Conservation (phyloP, 2,888 invertebrate genomes). For the Cheilosia pagana region DNA sequence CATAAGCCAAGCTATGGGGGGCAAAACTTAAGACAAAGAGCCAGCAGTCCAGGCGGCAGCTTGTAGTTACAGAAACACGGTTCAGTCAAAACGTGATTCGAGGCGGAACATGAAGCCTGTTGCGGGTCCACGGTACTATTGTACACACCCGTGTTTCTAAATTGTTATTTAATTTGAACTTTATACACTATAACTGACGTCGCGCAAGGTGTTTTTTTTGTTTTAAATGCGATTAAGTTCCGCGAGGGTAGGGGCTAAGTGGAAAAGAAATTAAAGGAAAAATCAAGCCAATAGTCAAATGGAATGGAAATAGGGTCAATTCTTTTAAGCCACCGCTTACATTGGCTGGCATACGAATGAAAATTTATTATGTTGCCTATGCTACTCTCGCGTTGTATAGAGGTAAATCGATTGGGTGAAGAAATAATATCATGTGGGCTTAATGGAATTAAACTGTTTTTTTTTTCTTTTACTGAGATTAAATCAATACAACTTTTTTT, state of each 20-base stretch:
- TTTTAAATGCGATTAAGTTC: conserved; percentile 49
- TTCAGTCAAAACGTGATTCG: conserved; percentile 63
- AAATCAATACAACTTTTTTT: conserved; percentile 1
- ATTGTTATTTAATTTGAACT: conserved; percentile 37
- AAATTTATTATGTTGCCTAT: conserved; percentile 19
- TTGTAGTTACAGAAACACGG: conserved; percentile 33
- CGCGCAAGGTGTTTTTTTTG: conserved; percentile 44
- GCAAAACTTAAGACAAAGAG: conserved; percentile 51
- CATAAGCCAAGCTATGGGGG: conserved; percentile 33
- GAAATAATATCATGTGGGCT: not conserved
- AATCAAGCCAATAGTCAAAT: conserved; percentile 55
- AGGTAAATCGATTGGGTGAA: conserved; percentile 36
- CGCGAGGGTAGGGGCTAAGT: conserved; percentile 8
- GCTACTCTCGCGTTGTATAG: not conserved
- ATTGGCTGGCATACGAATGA: conserved; percentile 30
- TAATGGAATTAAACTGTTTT: not conserved
- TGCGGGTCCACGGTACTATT: not conserved
- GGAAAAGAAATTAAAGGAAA: conserved; percentile 30
- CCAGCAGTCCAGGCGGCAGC: conserved; percentile 38
- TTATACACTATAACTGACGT: conserved; percentile 19
- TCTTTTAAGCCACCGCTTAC: conserved; percentile 40
- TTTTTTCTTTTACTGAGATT: not conserved
- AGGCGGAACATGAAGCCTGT: conserved; percentile 45
- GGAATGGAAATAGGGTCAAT: conserved; percentile 58
- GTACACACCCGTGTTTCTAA: conserved; percentile 21